phyloP scores from a whole-genome alignment of 2,888 invertebrate species.

The Athalia cordata region DNA sequence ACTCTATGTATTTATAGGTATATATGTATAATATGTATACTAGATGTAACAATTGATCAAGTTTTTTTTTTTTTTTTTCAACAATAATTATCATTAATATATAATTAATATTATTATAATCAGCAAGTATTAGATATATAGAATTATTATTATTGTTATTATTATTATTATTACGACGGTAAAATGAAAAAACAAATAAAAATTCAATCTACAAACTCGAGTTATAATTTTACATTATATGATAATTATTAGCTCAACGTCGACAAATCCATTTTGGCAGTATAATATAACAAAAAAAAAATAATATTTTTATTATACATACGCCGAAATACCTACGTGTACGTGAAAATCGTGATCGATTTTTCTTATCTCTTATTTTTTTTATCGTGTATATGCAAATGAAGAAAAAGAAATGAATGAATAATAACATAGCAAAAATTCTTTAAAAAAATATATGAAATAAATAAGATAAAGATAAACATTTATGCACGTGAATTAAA shows the following conservation, averaged over 20 bases:
- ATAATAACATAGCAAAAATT: no score
- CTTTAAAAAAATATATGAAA: no score
- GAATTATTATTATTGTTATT: not conserved
- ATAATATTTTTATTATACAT: not conserved
- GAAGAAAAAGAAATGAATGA: no score
- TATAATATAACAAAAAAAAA: conserved; percentile 44
- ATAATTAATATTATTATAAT: conserved; percentile 63
- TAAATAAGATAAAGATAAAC: no score
- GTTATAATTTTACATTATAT: conserved; percentile 3
- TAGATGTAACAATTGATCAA: conserved; percentile 44
- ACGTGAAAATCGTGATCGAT: not conserved
- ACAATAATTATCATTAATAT: conserved; percentile 60
- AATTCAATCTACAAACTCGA: not conserved
- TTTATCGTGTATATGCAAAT: no score
- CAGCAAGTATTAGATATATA: not conserved
- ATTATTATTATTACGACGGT: not conserved
- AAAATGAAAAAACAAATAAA: not conserved
- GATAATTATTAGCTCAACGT: conserved; percentile 10
- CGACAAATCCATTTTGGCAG: conserved; percentile 59
- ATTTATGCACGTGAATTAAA: no score
- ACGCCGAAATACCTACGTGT: not conserved
- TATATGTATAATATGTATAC: not conserved
- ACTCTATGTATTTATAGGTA: not conserved
- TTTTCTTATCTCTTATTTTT: no score
- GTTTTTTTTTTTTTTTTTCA: conserved; percentile 54